phyloP scores from a whole-genome alignment of 1,140 invertebrate genomes.

The Neoseiulus cucumeris region DNA sequence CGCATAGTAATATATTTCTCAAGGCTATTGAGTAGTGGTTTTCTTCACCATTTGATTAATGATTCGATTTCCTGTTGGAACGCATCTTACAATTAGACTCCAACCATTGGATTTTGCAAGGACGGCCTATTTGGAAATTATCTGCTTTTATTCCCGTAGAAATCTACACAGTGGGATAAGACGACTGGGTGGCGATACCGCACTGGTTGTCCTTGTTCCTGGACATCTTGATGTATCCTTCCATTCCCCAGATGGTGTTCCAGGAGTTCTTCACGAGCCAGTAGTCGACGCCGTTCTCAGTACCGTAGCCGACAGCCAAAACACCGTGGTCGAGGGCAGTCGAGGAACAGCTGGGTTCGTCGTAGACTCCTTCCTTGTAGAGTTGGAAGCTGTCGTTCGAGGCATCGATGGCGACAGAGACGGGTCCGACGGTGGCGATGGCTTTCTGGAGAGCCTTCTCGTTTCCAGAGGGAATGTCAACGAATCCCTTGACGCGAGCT shows the following conservation, averaged over 20 bases:
- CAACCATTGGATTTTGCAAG: no score
- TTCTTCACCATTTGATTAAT: no score
- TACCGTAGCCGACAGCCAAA: conserved; percentile 35
- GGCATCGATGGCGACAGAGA: conserved; percentile 74
- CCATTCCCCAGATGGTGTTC: conserved; percentile 16
- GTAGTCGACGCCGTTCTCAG: conserved; percentile 20
- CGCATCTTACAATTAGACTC: no score
- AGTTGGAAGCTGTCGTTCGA: conserved; percentile 46
- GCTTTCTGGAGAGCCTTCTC: conserved; percentile 48
- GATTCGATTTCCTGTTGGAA: no score
- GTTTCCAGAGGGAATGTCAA: conserved; percentile 47
- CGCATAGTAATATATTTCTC: no score
- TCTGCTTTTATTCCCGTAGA: background rate
- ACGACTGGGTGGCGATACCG: conserved; percentile 27
- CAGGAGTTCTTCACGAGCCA: conserved; percentile 23
- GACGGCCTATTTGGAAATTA: no score
- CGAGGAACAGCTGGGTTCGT: conserved; percentile 26
- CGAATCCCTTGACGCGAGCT: conserved; percentile 59
- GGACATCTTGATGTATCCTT: conserved; percentile 28
- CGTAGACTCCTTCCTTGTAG: no score
- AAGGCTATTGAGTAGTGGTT: no score
- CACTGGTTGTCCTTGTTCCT: conserved; percentile 27
- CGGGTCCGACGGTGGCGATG: conserved; percentile 68
- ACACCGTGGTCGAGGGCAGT: conserved; percentile 34
- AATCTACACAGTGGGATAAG: conserved; percentile 26